Evolutionary conservation across 2,888 invertebrate species (phyloP), one percentile per base, ranked within the genome.

Genomic region (Agrilus cyanescens): DNA sequence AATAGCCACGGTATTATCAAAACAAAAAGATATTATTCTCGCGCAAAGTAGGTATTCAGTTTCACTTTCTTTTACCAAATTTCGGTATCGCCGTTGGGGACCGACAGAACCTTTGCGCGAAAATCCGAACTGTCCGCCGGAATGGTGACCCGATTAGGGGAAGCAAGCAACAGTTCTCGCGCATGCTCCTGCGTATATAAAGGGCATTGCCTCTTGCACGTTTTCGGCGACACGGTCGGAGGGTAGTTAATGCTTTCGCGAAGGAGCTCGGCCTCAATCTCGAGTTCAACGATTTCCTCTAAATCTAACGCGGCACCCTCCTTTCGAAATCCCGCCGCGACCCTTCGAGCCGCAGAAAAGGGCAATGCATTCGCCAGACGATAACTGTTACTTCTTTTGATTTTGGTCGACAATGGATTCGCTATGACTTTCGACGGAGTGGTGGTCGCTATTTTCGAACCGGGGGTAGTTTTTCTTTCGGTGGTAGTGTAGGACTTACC

Each of bases 341-440:
- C 25, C 25, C 25, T 25, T 25, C 25, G 25, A 10, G 25, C 25
- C 25, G 82, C 78, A 31, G 76, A 76, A 66, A 79, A 72, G 49
- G 78, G 72, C 16, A 79, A 78, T 51, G 77, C 78, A 66, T 87
- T 87, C 12, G 88, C 88, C 64, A 84, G 74, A 50, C 85, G 78
- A 61, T 88, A 88, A 66, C 87, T 88, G 63, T 88, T 85, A 62
- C 85, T 85, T 46, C 88, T 80, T 65, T 84, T 85, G 37, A 87
- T 71, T 67, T 76, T 78, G 32, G 51, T 51, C 25, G 48, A 14
- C 15, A 34, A 6, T 62, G 70, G 70, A 66, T 63, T 68, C 55
- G 67, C 67, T n/a, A n/a, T n/a, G n/a, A n/a, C n/a, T 62, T 67
- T 70, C 43, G 15, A 35, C 42, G 14, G 32, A 40, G 33, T 46